These are phyloP conservation scores for Taenioides sp. DNA, from an alignment of 2,797 vertebrate genomes.

Conservation along the genomic window DNA sequence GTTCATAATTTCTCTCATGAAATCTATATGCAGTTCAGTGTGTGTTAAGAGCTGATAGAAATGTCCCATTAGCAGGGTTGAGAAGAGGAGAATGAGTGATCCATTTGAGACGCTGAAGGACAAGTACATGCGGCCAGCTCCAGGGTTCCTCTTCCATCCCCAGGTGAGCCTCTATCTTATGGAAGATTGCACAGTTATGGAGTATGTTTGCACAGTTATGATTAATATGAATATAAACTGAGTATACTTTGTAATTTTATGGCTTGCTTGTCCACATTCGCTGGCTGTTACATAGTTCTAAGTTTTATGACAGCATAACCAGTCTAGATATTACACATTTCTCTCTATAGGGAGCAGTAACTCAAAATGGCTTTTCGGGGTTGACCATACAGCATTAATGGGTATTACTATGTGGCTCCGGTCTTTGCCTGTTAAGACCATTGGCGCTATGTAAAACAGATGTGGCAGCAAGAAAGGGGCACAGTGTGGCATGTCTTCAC, in stretches of 20 bases:
- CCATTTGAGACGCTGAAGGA: slow-evolving; percentile 98
- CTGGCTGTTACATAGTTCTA: slow-evolving; percentile 11
- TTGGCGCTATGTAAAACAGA: slow-evolving; percentile 67
- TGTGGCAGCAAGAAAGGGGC: slow-evolving; percentile 66
- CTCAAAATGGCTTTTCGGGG: slow-evolving; percentile 31
- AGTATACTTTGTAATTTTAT: slow-evolving; percentile 8
- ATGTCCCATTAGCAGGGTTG: slow-evolving; percentile 98
- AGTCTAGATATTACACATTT: slow-evolving; percentile 24
- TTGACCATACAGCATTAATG: slow-evolving; percentile 48
- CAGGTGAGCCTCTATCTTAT: slow-evolving; percentile 81
- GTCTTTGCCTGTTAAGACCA: slow-evolving; percentile 45
- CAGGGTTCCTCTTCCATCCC: slow-evolving; percentile 97
- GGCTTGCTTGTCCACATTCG: not conserved
- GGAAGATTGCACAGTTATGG: not conserved
- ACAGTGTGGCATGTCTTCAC: slow-evolving; percentile 65
- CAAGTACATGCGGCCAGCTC: slow-evolving; percentile 97
- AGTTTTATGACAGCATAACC: slow-evolving; percentile 21
- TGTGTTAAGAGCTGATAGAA: slow-evolving; percentile 77
- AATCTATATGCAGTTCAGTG: slow-evolving; percentile 12
- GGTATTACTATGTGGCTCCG: slow-evolving; percentile 46
- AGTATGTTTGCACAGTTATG: not conserved
- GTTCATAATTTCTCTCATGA: not conserved
- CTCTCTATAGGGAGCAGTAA: slow-evolving; percentile 25
- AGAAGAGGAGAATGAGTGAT: slow-evolving; percentile 98
- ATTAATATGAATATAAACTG: not conserved